Evolutionary conservation across 2,888 invertebrate species (phyloP).

Genomic region (Pecten maximus): DNA sequence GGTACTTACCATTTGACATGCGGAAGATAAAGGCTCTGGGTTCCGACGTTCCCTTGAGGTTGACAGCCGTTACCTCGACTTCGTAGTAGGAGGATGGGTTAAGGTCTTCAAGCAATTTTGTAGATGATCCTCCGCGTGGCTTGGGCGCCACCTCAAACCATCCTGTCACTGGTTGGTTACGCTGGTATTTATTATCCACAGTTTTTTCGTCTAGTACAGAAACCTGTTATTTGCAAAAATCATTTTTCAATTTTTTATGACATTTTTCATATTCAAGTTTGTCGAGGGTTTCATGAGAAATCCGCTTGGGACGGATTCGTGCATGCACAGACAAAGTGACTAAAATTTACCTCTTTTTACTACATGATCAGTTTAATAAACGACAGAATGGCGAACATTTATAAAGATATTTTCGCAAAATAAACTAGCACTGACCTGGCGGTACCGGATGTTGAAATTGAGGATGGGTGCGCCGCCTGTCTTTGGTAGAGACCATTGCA

Average conservation of each 20-base stretch:
- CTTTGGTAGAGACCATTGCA: conserved; percentile 45
- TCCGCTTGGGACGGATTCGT: too few relatives aligned
- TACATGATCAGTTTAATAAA: too few relatives aligned
- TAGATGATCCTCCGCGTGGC: background rate
- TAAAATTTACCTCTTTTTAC: too few relatives aligned
- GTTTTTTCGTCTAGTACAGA: conserved; percentile 9
- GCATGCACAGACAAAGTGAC: too few relatives aligned
- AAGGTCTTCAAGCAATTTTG: conserved; percentile 47
- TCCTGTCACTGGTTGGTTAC: conserved; percentile 22
- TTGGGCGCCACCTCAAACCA: background rate
- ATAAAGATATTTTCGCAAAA: too few relatives aligned
- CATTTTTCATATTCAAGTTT: too few relatives aligned
- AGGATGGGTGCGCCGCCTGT: conserved; percentile 47
- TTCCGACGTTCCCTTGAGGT: conserved; percentile 59
- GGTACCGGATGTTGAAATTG: conserved; percentile 18
- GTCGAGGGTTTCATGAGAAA: too few relatives aligned
- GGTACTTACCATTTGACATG: conserved; percentile 59
- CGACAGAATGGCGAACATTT: too few relatives aligned
- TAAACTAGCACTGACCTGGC: conserved; percentile 41
- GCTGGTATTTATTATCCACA: conserved; percentile 41
- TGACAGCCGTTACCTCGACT: conserved; percentile 58
- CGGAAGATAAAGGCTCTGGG: conserved; percentile 58
- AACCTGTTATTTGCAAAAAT: conserved; percentile 33
- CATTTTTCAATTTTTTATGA: too few relatives aligned
- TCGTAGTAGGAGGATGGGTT: conserved; percentile 60